Evolutionary conservation across 2,888 invertebrate genomes (phyloP), one percentile per base, ranked within the genome.

Genomic region (Tolmerus cingulatus): DNA sequence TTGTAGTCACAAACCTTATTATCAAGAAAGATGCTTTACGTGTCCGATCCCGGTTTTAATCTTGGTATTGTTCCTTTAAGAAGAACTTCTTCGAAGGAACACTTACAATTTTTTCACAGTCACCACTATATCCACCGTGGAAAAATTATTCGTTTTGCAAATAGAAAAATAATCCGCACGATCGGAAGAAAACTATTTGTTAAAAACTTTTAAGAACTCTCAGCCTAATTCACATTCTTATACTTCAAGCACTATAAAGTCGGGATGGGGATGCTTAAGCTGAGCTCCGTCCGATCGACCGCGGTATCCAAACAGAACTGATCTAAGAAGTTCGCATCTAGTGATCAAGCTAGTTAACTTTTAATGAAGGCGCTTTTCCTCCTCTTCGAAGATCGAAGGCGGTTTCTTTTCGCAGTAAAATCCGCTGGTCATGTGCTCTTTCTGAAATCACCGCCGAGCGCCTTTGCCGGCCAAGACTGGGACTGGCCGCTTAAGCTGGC

Each of bases 221-320:
- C 66, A 74, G 66, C 66, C 66, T 19, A 74, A 34, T 43, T 74
- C 74, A 46, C 74, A 66, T n/a, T 57, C 57, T 84, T 37, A 1
- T 37, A 66, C 66, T 82, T 40, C n/a, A 46, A 2, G 5, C 19
- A 14, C 40, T 14, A 40, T 74, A 9, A n/a, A 34, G 23, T 74
- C 23, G 51, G 74, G 74, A 85, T 46, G n/a, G 34, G n/a, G n/a
- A n/a, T n/a, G n/a, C 85, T 46, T 78, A 79, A 86, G 78, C 78
- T 79, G 86, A 86, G 57, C 78, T 57, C 37, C 88, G 81, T 90
- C 91, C 90, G 91, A 89, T 90, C 91, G 90, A 89, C 89, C 91
- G 89, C 90, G 90, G 89, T 90, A 90, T 89, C 89, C 91, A 90
- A 91, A 91, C 90, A 91, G 90, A 91, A 91, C 91, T 91, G 90